phyloP scores from a whole-genome alignment of 2,113 vertebrate genomes.

The Tretioscincus oriximinensis region DNA sequence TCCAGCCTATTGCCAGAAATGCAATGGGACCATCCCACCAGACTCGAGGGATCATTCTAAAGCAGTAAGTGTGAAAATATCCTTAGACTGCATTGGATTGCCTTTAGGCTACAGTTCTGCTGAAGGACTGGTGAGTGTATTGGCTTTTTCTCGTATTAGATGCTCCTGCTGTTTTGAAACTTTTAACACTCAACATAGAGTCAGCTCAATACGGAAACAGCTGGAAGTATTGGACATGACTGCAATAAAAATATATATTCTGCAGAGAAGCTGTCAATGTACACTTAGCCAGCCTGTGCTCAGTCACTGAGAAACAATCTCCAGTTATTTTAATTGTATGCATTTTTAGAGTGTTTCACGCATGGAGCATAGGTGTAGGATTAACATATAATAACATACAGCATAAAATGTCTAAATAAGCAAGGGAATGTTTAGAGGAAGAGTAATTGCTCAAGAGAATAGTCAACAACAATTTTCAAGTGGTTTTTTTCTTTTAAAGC shows the following conservation, averaged over 20 bases:
- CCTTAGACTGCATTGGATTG: constrained; percentile 31
- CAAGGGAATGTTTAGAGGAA: too few species aligned
- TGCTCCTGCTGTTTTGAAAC: constrained; percentile 36
- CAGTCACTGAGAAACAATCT: background rate
- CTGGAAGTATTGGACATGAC: constrained; percentile 1
- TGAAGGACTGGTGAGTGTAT: constrained; percentile 31
- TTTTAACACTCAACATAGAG: constrained; percentile 1
- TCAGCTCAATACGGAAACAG: constrained; percentile 47
- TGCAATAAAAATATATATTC: background rate
- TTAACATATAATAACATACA: too few species aligned
- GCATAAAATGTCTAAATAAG: background rate
- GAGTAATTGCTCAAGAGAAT: too few species aligned
- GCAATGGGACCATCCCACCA: too few species aligned
- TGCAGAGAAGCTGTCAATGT: background rate
- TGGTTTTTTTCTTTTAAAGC: too few species aligned
- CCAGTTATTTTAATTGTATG: background rate
- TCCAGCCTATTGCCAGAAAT: too few species aligned
- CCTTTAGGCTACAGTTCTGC: constrained; percentile 35
- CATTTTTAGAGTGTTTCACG: background rate
- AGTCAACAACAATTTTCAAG: too few species aligned
- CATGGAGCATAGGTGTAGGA: background rate
- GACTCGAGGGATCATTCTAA: too few species aligned
- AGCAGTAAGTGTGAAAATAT: too few species aligned
- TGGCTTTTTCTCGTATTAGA: constrained; percentile 36
- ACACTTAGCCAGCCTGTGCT: background rate